These are phyloP conservation scores for Xanthia icteritia DNA, from an alignment of 2,888 invertebrate species.

Conservation along the genomic window DNA sequence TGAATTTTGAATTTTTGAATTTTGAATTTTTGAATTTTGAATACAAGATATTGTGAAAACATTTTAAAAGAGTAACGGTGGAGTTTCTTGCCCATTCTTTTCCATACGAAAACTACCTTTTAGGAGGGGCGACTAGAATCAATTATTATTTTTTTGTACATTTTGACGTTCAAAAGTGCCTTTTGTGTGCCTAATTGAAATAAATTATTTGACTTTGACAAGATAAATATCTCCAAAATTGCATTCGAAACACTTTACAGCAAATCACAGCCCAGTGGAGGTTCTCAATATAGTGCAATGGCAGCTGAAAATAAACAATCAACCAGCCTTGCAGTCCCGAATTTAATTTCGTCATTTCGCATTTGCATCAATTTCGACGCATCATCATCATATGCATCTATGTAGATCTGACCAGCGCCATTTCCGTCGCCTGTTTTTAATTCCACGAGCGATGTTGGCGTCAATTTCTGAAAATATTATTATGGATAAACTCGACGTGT, in stretches of 20 bases:
- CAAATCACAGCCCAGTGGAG: neutral
- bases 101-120: too few species aligned
- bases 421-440: constrained; percentile 34
- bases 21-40: too few species aligned
- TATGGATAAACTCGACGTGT: constrained; percentile 30
- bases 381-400: constrained; percentile 2
- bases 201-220: too few species aligned
- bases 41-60: too few species aligned
- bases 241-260: neutral
- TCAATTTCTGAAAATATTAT: constrained; percentile 52
- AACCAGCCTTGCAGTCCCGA: neutral
- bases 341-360: constrained; percentile 18
- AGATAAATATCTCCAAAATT: neutral
- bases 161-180: too few species aligned
- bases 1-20: too few species aligned
- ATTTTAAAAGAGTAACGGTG: too few species aligned
- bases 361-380: constrained; percentile 4
- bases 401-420: constrained; percentile 5
- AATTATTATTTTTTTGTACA: too few species aligned
- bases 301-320: constrained; percentile 19
- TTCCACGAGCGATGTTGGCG: constrained; percentile 19
- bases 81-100: too few species aligned
- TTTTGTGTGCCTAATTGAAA: too few species aligned
- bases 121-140: too few species aligned
- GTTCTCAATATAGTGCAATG: neutral